These are phyloP conservation scores for Coracias cyanogaster DNA, from an alignment of 2,797 vertebrate genomes.

Conservation along the genomic window DNA sequence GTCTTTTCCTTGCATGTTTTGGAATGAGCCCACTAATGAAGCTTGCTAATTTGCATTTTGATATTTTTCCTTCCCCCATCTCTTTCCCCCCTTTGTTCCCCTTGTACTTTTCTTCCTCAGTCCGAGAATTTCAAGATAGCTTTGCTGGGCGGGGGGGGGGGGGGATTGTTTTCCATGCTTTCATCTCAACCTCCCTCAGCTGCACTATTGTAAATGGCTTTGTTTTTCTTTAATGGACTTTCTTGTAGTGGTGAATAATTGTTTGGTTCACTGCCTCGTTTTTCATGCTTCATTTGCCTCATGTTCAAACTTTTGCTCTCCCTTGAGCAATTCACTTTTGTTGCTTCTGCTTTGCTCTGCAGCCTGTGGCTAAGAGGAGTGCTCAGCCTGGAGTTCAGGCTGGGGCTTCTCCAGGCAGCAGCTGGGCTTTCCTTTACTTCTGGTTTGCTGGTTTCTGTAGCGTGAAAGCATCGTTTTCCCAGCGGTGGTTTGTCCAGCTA, in stretches of 20 bases:
- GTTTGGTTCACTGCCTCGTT: constrained; percentile 50
- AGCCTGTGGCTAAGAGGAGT: constrained; percentile 22
- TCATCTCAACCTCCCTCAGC: constrained; percentile 66
- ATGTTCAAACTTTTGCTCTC: constrained; percentile 49
- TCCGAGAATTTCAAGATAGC: constrained; percentile 1
- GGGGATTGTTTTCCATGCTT: constrained; percentile 27
- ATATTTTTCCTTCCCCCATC: constrained; percentile 14
- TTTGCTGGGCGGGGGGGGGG: constrained; percentile 14
- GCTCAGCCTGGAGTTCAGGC: constrained; percentile 41
- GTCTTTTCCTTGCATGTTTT: constrained; percentile 6
- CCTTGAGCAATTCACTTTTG: constrained; percentile 46
- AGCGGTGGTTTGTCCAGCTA: neutral
- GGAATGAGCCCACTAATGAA: constrained; percentile 22
- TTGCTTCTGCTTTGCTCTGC: constrained; percentile 10
- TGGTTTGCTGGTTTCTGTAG: constrained; percentile 50
- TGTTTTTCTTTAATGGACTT: constrained; percentile 68
- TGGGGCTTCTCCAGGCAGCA: constrained; percentile 43
- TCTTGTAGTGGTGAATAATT: constrained; percentile 46
- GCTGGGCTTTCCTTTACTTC: constrained; percentile 52
- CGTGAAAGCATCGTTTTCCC: constrained; percentile 29
- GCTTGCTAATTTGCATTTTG: constrained; percentile 48
- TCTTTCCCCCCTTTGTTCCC: neutral
- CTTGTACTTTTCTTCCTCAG: constrained; percentile 6
- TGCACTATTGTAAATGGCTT: neutral
- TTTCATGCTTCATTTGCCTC: constrained; percentile 63